Base-by-base conservation (phyloP, 1,140 invertebrate species). In the Zaprionus lachaisei region DNA sequence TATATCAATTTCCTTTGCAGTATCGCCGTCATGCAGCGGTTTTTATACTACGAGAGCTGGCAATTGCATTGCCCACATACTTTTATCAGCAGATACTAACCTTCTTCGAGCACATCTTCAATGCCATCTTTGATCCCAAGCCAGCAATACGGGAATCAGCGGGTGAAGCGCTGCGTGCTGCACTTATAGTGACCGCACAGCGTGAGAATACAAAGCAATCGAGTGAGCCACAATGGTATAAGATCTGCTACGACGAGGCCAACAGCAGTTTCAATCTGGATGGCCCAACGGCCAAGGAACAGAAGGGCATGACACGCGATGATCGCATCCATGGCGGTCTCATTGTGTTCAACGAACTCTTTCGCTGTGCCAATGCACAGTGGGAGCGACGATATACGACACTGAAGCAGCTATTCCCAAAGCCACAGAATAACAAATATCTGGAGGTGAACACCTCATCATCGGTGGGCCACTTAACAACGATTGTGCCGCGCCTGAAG, bases 1-100 rank as follows among this genome's bases (percentile, higher is more conserved):
- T 24, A 24, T 9, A 44, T 9, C 9, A 22, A 44, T 57, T 62
- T 62, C n/a, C 6, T 72, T 51, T 62, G 1, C 65, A 94, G 92
- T 95, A 96, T 1, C 97, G 97, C 91, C 94, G 98, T 69, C 97
- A 98, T 92, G 97, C 98, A 9, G 98, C 98, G 2, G 98, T 99
- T 4, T 94, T 99, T 24, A 95, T 99, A 12, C 93, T 99, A 7
- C 96, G 97, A 87, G 99, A 99, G 93, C 93, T 99, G 15, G 99
- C 99, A 12, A 96, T 98, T 17, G 97, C 97, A 14, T 98, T 99
- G 93, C 98, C 98, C 3, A 99, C 98, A 15, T 99, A 99, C 93
- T 99, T 99, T 93, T 99, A 99, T 92, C 98, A 99, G 94, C 98
- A 99, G 95, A 97, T 99, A 0, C 97, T 97, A 17, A 96, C 96